A percentile compares a stretch with the other conserved stretches of the same genome.
Evolutionary conservation across 2,888 invertebrate species (phyloP).

Genomic region (Platynereis dumerilii): DNA sequence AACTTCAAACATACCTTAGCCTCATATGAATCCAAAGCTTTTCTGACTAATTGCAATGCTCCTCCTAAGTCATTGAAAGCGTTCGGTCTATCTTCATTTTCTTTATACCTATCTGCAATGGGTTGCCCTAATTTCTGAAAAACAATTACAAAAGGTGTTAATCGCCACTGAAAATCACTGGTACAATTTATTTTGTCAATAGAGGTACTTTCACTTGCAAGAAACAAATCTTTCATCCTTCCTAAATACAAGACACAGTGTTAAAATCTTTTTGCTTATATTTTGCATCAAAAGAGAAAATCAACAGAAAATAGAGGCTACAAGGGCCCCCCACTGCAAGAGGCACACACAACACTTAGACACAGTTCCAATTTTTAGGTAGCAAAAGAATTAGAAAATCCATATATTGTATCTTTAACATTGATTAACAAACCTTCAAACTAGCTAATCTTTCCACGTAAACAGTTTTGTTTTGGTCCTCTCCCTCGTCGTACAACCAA

Average conservation of each 20-base stretch:
- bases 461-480: conserved; percentile 83
- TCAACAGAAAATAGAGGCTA: too few species aligned
- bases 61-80: conserved; percentile 83
- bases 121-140: conserved; percentile 83
- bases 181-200: not conserved
- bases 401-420: too few species aligned
- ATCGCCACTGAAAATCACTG: not conserved
- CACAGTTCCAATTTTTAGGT: too few species aligned
- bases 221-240: too few species aligned
- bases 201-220: conserved; percentile 11
- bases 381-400: too few species aligned
- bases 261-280: too few species aligned
- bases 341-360: too few species aligned
- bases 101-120: conserved; percentile 81
- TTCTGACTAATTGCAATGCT: conserved; percentile 80
- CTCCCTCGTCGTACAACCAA: conserved; percentile 98
- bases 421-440: conserved; percentile 66
- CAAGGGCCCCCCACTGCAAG: too few species aligned
- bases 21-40: conserved; percentile 70
- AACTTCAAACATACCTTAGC: conserved; percentile 52
- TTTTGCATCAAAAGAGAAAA: too few species aligned
- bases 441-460: conserved; percentile 68
- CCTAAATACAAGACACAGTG: too few species aligned
- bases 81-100: conserved; percentile 79
- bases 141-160: conserved; percentile 51